These are phyloP conservation scores for Pseudopodoces humilis DNA, from an alignment of 2,113 vertebrate genomes.

Conservation along the genomic window DNA sequence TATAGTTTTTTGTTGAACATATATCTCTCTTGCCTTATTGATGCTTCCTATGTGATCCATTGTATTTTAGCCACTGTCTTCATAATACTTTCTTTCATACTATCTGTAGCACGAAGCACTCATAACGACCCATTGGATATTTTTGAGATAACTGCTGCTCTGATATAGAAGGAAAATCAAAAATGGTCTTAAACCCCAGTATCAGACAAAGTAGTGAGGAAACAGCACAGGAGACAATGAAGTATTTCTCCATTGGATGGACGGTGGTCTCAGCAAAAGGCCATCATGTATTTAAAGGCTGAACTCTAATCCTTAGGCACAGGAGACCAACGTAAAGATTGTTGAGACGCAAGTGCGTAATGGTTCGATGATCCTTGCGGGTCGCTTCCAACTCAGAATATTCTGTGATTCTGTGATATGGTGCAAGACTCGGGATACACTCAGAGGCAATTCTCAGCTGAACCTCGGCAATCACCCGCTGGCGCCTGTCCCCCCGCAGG, in stretches of 20 bases:
- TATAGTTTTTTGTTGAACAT: background rate
- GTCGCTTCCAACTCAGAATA: background rate
- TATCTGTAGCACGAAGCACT: background rate
- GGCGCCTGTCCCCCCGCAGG: background rate
- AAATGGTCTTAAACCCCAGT: background rate
- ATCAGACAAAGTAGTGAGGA: background rate
- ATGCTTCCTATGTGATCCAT: background rate
- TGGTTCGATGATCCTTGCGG: background rate
- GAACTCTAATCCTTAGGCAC: background rate
- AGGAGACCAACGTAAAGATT: background rate
- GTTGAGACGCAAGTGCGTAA: background rate
- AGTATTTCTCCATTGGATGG: background rate
- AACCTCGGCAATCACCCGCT: background rate
- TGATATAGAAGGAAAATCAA: background rate
- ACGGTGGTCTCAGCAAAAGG: background rate
- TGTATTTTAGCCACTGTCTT: background rate
- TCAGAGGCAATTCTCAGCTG: background rate
- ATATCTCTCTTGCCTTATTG: background rate
- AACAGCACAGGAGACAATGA: background rate
- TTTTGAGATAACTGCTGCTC: background rate
- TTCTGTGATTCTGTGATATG: fast-evolving
- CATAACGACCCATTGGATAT: background rate
- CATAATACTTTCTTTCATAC: background rate
- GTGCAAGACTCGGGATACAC: background rate
- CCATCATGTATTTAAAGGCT: background rate